A percentile compares a stretch with the other conserved stretches of the same genome.
These are phyloP conservation scores for Philonicus albiceps DNA, from an alignment of 2,888 invertebrate species.

Conservation along the genomic window DNA sequence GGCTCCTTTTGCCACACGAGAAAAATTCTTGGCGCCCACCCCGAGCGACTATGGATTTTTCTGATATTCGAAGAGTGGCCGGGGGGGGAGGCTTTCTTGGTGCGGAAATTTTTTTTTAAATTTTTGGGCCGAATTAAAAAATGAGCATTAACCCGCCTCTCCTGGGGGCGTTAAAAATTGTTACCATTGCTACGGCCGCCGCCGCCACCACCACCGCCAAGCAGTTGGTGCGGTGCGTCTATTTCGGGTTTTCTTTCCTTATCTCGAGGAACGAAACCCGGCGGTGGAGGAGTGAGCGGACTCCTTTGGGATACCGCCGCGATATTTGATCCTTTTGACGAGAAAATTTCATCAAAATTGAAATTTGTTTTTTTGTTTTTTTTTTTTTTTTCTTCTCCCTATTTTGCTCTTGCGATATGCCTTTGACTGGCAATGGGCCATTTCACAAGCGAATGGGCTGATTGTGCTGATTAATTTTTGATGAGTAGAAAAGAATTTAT, in stretches of 20 bases:
- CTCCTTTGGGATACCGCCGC: conserved; percentile 33
- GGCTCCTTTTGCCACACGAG: not conserved
- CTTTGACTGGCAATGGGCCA: conserved; percentile 22
- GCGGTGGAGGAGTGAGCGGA: not conserved
- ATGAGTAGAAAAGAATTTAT: conserved; percentile 41
- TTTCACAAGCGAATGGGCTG: conserved; percentile 45
- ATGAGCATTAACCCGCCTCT: not conserved
- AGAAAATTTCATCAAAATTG: conserved; percentile 46
- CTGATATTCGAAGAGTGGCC: not conserved
- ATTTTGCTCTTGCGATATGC: not conserved
- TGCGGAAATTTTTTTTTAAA: not conserved
- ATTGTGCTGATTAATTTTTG: conserved; percentile 47
- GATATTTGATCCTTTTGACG: conserved; percentile 46
- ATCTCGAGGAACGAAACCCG: not conserved
- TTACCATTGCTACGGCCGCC: not conserved
- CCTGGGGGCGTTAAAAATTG: not conserved
- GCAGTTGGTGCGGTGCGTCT: not conserved
- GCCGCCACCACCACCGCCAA: not conserved
- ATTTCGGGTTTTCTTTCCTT: not conserved
- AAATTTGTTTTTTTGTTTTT: conserved; percentile 42
- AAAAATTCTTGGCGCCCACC: not conserved
- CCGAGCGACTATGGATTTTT: not conserved
- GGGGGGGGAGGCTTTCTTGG: not conserved
- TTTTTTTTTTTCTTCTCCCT: not conserved
- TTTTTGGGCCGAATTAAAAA: conserved; percentile 4